A percentile compares a stretch with the other conserved stretches of the same genome.
phyloP scores from a whole-genome alignment of 2,113 vertebrate species.

The Apteryx mantelli region DNA sequence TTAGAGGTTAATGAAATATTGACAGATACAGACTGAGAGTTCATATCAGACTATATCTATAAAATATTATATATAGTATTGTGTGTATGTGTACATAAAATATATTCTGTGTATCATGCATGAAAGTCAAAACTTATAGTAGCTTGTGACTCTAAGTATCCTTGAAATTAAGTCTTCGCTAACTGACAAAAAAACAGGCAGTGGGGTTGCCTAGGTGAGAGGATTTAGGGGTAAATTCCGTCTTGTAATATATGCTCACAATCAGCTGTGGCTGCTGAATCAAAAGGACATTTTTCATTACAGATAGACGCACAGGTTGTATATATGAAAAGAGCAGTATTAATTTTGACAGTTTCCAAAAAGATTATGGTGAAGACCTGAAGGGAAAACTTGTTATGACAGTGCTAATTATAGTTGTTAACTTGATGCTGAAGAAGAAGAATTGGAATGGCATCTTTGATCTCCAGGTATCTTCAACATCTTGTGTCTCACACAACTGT shows the following conservation, averaged over 20 bases:
- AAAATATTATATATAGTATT: neutral
- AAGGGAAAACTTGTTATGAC: neutral
- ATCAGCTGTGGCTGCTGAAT: neutral
- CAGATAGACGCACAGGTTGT: neutral
- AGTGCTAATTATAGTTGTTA: neutral
- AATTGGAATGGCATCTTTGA: neutral
- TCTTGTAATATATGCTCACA: neutral
- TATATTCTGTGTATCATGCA: no score
- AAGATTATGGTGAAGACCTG: neutral
- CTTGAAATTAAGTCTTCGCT: neutral
- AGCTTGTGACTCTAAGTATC: neutral
- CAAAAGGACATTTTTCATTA: neutral
- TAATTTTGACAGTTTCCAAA: neutral
- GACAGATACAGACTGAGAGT: neutral
- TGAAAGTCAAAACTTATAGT: neutral
- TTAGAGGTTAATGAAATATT: neutral
- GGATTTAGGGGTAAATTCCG: neutral
- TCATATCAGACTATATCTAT: neutral
- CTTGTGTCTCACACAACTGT: neutral
- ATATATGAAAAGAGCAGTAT: neutral
- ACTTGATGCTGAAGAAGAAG: neutral
- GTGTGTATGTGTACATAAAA: no score
- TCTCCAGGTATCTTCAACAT: neutral
- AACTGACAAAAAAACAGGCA: neutral
- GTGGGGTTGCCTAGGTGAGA: neutral